These are phyloP conservation scores for Rapana venosa DNA, from an alignment of 2,888 invertebrate genomes.

Conservation along the genomic window DNA sequence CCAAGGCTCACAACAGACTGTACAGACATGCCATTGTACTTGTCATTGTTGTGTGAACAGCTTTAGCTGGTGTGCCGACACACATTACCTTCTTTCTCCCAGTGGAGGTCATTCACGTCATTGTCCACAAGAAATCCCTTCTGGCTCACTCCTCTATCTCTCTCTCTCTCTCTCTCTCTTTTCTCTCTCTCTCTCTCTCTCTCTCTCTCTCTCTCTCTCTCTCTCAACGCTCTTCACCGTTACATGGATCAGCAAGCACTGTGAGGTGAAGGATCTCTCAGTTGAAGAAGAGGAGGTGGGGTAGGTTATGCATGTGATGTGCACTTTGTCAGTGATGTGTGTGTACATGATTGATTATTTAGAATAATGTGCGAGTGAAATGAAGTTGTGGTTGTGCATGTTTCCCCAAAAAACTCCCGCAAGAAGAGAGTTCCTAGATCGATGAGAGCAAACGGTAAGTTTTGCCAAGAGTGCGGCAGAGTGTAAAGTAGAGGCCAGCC, in stretches of 20 bases:
- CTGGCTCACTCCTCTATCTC: not conserved
- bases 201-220: not conserved
- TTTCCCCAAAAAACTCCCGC: not conserved
- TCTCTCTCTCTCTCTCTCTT: not conserved
- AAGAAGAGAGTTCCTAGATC: not conserved
- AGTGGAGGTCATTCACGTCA: not conserved
- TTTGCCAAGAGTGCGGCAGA: constrained; percentile 71
- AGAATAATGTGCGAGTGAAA: not conserved
- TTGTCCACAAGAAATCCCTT: not conserved
- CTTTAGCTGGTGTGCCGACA: not conserved
- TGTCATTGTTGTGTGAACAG: not conserved
- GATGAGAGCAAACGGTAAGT: constrained; percentile 33
- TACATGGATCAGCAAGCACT: not conserved
- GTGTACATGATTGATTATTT: not conserved
- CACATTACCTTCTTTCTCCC: not conserved
- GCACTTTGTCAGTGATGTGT: not conserved
- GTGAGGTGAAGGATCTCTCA: not conserved
- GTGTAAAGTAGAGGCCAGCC: constrained; percentile 72
- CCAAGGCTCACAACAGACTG: constrained; percentile 4
- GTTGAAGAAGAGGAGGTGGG: not conserved
- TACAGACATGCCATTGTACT: not conserved
- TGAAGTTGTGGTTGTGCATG: constrained; percentile 6
- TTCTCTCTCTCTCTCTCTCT: not conserved
- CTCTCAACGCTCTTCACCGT: not conserved
- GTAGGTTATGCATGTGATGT: not conserved